Percentiles rank a stretch among this genome's conserved stretches.
Evolutionary conservation across 2,797 vertebrate species (phyloP).

Genomic region (Atherinosoma microstoma): DNA sequence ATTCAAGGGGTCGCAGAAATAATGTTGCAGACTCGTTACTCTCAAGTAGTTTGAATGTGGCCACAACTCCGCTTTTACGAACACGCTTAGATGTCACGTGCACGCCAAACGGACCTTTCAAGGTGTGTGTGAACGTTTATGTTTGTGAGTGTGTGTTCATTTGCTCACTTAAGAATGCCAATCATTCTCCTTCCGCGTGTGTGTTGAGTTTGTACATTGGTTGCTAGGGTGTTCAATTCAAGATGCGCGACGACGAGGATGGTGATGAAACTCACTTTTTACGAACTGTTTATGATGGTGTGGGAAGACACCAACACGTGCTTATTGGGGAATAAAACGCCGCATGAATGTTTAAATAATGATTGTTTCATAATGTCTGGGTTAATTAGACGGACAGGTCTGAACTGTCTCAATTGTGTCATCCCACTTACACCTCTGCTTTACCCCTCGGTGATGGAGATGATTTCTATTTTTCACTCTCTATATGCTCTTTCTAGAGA

Average conservation of each 20-base stretch:
- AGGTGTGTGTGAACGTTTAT: too few relatives aligned
- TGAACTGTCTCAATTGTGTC: conserved; percentile 26
- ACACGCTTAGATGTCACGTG: conserved; percentile 28
- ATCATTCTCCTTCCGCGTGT: neutral
- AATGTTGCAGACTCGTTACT: conserved; percentile 48
- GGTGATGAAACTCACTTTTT: neutral
- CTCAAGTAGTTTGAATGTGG: conserved; percentile 34
- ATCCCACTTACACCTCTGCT: conserved; percentile 27
- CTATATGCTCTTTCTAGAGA: conserved; percentile 19
- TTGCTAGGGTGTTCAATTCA: neutral
- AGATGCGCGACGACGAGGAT: conserved; percentile 1
- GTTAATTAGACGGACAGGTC: conserved; percentile 41
- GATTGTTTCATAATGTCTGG: conserved; percentile 48
- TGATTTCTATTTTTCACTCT: conserved; percentile 30
- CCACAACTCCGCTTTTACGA: conserved; percentile 31
- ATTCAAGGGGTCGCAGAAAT: conserved; percentile 57
- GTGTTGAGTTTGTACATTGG: neutral
- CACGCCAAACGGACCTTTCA: neutral
- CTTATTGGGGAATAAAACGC: conserved; percentile 12
- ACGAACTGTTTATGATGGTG: conserved; percentile 1
- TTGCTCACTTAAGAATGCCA: conserved; percentile 2
- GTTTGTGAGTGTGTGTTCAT: conserved; percentile 5
- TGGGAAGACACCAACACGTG: conserved; percentile 4
- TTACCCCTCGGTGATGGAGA: conserved; percentile 39
- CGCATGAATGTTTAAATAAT: conserved; percentile 42